Conservation (phyloP, 1,140 invertebrate species). For the Atta cephalotes region DNA sequence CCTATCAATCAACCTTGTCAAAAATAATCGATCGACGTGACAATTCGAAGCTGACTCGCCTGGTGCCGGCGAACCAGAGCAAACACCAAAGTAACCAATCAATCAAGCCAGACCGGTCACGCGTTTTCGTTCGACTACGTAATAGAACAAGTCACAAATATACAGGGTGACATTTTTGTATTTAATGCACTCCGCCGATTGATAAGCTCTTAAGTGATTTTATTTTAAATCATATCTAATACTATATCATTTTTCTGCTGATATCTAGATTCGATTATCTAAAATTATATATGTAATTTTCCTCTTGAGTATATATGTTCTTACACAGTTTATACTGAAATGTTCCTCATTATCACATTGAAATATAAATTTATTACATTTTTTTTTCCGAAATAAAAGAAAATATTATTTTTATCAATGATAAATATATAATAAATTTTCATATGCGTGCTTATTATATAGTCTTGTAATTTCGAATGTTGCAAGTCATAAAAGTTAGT, state of each 20-base stretch:
- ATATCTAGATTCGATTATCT: constrained; percentile 7
- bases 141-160: constrained; percentile 69
- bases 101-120: constrained; percentile 77
- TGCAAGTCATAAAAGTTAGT: neutral
- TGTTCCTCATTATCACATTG: neutral
- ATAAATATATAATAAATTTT: neutral
- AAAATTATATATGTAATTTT: neutral
- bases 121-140: constrained; percentile 70
- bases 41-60: constrained; percentile 77
- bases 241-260: neutral
- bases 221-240: constrained; percentile 13
- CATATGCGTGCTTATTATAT: neutral
- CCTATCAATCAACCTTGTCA: constrained; percentile 82
- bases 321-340: neutral
- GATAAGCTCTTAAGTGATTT: constrained; percentile 2
- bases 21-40: constrained; percentile 84
- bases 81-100: constrained; percentile 78
- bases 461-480: neutral
- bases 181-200: constrained; percentile 35
- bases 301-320: neutral
- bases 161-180: constrained; percentile 53
- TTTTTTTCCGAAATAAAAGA: neutral
- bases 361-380: neutral
- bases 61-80: constrained; percentile 74
- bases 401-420: constrained; percentile 26